Conservation (phyloP, 1,140 invertebrate genomes). For the Metopolophium dirhodum region DNA sequence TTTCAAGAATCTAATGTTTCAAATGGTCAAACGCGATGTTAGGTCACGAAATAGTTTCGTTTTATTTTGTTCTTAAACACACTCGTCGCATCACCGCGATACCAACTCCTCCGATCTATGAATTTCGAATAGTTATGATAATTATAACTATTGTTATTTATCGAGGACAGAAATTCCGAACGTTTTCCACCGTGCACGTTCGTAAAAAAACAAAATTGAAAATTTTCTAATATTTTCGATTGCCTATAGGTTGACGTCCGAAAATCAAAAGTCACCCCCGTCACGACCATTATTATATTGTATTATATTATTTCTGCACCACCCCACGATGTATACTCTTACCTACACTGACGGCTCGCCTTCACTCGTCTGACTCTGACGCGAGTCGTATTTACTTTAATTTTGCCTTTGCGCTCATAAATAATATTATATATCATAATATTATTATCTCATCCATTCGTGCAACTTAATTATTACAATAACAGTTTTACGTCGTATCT, state of each 20-base stretch:
- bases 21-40: background rate
- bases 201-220: no score
- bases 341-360: background rate
- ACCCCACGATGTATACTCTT: background rate
- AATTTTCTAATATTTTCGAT: background rate
- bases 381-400: background rate
- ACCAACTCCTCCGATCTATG: background rate
- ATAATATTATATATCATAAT: background rate
- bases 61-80: background rate
- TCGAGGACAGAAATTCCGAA: background rate
- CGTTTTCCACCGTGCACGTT: background rate
- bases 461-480: conserved; percentile 2
- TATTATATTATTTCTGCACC: background rate
- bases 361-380: background rate
- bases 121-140: background rate
- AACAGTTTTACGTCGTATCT: background rate
- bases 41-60: background rate
- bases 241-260: background rate
- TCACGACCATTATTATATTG: background rate
- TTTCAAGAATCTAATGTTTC: background rate
- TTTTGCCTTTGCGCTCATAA: background rate
- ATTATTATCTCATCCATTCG: background rate
- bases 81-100: background rate
- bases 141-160: no score
- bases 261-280: background rate